Percentiles rank a stretch among this genome's conserved stretches.
These are phyloP conservation scores for Phaenicophaeus curvirostris DNA, from an alignment of 2,797 vertebrate species.

Conservation along the genomic window DNA sequence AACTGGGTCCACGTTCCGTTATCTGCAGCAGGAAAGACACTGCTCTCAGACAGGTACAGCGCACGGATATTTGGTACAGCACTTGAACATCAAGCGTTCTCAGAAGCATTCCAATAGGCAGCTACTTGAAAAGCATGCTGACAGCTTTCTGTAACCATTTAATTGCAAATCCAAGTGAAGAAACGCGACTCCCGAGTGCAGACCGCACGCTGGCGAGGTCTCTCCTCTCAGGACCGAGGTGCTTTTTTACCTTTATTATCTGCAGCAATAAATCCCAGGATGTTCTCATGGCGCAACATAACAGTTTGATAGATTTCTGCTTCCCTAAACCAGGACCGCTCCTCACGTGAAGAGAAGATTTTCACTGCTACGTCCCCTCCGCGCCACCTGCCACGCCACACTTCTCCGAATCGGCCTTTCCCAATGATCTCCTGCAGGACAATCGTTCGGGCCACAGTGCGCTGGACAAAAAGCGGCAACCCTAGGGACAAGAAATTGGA, in stretches of 20 bases:
- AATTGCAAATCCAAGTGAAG: not conserved
- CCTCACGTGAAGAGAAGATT: constrained; percentile 97
- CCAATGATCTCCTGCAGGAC: constrained; percentile 98
- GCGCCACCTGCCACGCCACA: constrained; percentile 96
- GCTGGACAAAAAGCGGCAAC: constrained; percentile 93
- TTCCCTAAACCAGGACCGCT: constrained; percentile 97
- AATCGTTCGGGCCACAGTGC: constrained; percentile 95
- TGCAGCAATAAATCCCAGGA: constrained; percentile 95
- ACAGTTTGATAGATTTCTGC: constrained; percentile 98
- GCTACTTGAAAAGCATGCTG: accelerated
- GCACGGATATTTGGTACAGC: too few species aligned
- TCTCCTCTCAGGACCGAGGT: not conserved
- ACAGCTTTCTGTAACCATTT: not conserved
- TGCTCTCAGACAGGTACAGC: not conserved
- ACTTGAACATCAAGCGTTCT: accelerated
- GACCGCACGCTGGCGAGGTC: accelerated
- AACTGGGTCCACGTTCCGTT: constrained; percentile 98
- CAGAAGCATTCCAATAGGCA: not conserved
- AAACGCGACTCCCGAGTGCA: not conserved
- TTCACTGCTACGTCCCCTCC: constrained; percentile 97
- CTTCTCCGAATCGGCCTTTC: constrained; percentile 96
- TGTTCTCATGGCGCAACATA: constrained; percentile 98
- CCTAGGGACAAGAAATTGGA: constrained; percentile 70
- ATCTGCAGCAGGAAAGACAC: constrained; percentile 78
- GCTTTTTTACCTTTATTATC: constrained; percentile 92